These are phyloP conservation scores for Calliopsis andreniformis DNA, from an alignment of 1,140 invertebrate species.

Conservation along the genomic window DNA sequence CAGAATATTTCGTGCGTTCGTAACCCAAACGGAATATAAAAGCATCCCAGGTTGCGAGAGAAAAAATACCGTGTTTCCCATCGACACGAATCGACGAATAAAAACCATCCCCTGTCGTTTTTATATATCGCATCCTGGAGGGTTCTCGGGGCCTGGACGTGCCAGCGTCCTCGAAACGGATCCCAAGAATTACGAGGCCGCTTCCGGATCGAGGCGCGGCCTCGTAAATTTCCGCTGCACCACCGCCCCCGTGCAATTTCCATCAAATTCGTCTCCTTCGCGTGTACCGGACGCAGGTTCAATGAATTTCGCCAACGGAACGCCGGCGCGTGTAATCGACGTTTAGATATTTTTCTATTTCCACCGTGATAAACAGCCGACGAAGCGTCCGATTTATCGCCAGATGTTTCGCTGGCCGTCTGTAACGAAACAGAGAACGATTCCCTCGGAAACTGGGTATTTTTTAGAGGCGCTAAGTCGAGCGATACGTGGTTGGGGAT, in stretches of 20 bases:
- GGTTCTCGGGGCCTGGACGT: not conserved
- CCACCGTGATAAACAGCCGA: slow-evolving; percentile 21
- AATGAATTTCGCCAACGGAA: slow-evolving; percentile 19
- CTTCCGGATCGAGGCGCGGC: slow-evolving; percentile 43
- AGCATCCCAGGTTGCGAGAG: too few relatives aligned
- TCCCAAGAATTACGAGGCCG: slow-evolving; percentile 64
- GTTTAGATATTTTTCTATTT: slow-evolving; percentile 29
- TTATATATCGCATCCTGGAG: slow-evolving; percentile 1
- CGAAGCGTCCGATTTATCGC: slow-evolving; percentile 33
- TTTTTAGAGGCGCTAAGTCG: not conserved
- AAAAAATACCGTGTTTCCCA: not conserved
- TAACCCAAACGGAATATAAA: too few relatives aligned
- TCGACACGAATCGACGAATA: slow-evolving; percentile 10
- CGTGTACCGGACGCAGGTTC: slow-evolving; percentile 18
- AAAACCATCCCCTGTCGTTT: not conserved
- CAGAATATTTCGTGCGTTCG: too few relatives aligned
- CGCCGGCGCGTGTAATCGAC: slow-evolving; percentile 25
- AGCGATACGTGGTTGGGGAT: not conserved
- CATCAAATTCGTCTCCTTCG: slow-evolving; percentile 25
- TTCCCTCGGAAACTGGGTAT: not conserved
- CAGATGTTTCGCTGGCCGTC: not conserved
- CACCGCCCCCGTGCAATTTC: slow-evolving; percentile 2
- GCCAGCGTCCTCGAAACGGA: slow-evolving; percentile 35
- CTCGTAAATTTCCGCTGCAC: slow-evolving; percentile 57
- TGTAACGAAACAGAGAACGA: not conserved